Evolutionary conservation across 1,140 invertebrate genomes (phyloP).

Genomic region (Paralvinella palmiformis): DNA sequence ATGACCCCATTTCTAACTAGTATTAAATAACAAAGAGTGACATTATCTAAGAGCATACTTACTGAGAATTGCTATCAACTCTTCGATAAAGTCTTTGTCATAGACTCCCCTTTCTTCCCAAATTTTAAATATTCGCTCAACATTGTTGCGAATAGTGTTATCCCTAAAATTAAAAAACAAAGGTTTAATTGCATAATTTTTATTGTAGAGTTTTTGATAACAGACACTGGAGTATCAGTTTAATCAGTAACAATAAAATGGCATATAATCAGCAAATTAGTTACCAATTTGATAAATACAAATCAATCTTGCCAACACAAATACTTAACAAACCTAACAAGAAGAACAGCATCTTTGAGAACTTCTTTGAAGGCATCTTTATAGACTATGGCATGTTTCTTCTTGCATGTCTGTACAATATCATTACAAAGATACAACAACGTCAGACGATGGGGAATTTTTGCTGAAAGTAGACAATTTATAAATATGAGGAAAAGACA

Average conservation of each 20-base stretch:
- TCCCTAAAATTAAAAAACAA: slow-evolving; percentile 59
- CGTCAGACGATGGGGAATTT: slow-evolving; percentile 75
- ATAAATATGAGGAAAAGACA: no score
- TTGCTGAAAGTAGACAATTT: slow-evolving; percentile 58
- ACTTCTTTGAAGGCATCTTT: slow-evolving; percentile 80
- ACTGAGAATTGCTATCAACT: slow-evolving; percentile 58
- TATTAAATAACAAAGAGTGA: no score
- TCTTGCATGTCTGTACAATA: slow-evolving; percentile 90
- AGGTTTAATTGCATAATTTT: not conserved
- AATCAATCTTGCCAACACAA: slow-evolving; percentile 1
- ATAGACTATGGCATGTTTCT: slow-evolving; percentile 62
- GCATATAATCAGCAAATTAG: not conserved
- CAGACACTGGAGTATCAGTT: not conserved
- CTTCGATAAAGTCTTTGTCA: slow-evolving; percentile 75
- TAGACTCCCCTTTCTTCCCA: slow-evolving; percentile 88
- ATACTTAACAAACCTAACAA: slow-evolving; percentile 65
- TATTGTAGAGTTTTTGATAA: not conserved
- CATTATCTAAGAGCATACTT: no score
- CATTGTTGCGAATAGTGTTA: slow-evolving; percentile 76
- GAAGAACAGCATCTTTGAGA: slow-evolving; percentile 79
- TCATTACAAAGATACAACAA: slow-evolving; percentile 94
- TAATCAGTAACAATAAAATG: not conserved
- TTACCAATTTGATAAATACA: not conserved
- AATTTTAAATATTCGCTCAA: slow-evolving; percentile 84
- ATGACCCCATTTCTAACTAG: no score